Evolutionary conservation across 1,140 invertebrate genomes (phyloP).

Genomic region (Lycorma delicatula): DNA sequence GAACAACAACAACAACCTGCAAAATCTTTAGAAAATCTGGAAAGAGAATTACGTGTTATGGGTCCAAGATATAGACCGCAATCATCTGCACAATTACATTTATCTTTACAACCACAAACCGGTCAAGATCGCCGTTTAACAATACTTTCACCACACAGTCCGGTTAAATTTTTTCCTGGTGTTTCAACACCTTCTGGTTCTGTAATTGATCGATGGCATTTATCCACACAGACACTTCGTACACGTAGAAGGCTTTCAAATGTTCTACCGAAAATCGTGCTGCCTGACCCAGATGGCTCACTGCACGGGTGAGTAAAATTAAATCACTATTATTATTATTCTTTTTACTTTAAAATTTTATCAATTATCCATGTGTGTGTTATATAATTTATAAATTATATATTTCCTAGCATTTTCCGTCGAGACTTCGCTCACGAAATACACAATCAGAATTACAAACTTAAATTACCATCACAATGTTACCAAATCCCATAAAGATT

Average conservation of each 20-base stretch:
- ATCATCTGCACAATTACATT: slow-evolving; percentile 49
- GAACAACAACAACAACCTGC: slow-evolving; percentile 42
- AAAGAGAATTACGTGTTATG: slow-evolving; percentile 46
- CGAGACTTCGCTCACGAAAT: too few relatives aligned
- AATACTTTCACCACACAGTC: slow-evolving; percentile 65
- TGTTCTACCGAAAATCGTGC: slow-evolving; percentile 62
- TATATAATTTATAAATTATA: background rate
- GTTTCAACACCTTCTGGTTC: slow-evolving; percentile 7
- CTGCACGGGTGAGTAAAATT: slow-evolving; percentile 48
- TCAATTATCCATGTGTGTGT: background rate
- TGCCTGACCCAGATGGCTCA: slow-evolving; percentile 61
- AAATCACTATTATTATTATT: background rate
- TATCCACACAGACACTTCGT: slow-evolving; percentile 46
- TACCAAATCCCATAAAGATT: too few relatives aligned
- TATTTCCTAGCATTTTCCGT: too few relatives aligned
- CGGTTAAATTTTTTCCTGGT: slow-evolving; percentile 39
- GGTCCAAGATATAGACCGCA: slow-evolving; percentile 36
- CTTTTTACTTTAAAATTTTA: background rate
- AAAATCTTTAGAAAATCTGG: slow-evolving; percentile 46
- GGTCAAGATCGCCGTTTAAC: slow-evolving; percentile 49
- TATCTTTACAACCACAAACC: slow-evolving; percentile 55
- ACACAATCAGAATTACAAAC: too few relatives aligned
- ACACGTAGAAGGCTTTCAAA: slow-evolving; percentile 59
- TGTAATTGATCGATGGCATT: slow-evolving; percentile 46
- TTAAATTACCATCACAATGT: too few relatives aligned